Evolutionary conservation across 2,888 invertebrate genomes (phyloP), one percentile per base, ranked within the genome.

Genomic region (Schizotus pectinicornis): DNA sequence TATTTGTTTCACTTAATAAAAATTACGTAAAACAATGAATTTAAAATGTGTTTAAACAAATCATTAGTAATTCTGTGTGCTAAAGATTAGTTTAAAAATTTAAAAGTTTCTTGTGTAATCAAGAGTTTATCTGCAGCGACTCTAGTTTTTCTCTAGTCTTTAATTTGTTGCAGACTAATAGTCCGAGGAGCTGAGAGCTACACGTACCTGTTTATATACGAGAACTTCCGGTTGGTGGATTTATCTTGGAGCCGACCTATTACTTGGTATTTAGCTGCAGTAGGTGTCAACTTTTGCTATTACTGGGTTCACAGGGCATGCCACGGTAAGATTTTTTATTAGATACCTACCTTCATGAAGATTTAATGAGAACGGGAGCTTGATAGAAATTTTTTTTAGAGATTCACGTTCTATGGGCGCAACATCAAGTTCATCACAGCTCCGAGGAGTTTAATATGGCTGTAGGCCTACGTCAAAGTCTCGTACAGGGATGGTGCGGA

Each of bases 291-390:
- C 77, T 90, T 94, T 74, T 90, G 90, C 71, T 95, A 95, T 77
- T 95, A 95, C 75, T 93, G 95, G 92, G 88, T 92, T 69, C 95
- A 95, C 74, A 83, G 95, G 74, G 90, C 91, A 33, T 91, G 92
- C 71, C 95, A 95, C 79, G 94, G 94, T 94, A 74, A 77, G 79
- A 30, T 49, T 14, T 12, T 34, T 59, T 7, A 11, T 33, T 47
- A 30, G 13, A 33, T n/a, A n/a, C n/a, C n/a, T 34, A 41, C 37
- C 14, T 9, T 12, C 31, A 31, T 30, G 50, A 36, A 35, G 22
- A 32, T 50, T 36, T 54, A 13, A 7, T 37, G 45, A 9, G 22
- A 32, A 31, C 2, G 8, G 12, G 3, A 11, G 7, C n/a, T 39
- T 31, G 1, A 34, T 22, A 14, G 32, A 36, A 37, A 36, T 48